A percentile compares a stretch with the other conserved stretches of the same genome.
These are phyloP conservation scores for Nemotelus pantherinus DNA, from an alignment of 2,888 invertebrate species.

Conservation along the genomic window DNA sequence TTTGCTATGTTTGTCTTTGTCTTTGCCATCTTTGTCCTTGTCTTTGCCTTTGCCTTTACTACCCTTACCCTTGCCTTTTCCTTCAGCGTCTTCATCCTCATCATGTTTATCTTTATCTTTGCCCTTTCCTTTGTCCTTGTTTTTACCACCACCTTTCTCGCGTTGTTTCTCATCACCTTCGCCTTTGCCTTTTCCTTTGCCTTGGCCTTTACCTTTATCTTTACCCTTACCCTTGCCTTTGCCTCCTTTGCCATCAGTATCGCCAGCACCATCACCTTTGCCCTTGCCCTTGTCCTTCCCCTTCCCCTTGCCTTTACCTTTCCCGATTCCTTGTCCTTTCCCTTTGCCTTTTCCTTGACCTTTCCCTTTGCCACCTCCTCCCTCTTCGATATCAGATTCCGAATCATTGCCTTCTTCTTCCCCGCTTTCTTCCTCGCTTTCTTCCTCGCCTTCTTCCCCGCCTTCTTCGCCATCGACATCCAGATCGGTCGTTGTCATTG, in stretches of 20 bases:
- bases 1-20: background rate
- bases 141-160: background rate
- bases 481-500: background rate
- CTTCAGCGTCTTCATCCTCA: background rate
- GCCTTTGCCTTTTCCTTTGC: slow-evolving; percentile 3
- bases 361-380: background rate
- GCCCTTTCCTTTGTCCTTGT: background rate
- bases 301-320: background rate
- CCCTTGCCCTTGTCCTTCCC: background rate
- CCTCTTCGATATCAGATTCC: slow-evolving; percentile 13
- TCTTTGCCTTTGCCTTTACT: background rate
- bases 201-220: background rate
- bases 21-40: background rate
- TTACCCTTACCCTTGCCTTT: background rate
- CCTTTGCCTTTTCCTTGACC: background rate
- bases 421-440: slow-evolving; percentile 52
- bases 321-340: background rate
- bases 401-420: slow-evolving; percentile 33
- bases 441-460: slow-evolving; percentile 49
- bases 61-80: background rate
- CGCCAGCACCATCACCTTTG: background rate
- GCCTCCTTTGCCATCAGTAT: background rate
- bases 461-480: slow-evolving; percentile 44
- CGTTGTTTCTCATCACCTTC: background rate
- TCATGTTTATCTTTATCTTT: background rate